phyloP scores from a whole-genome alignment of 2,113 vertebrate species.

The Lates calcarifer region DNA sequence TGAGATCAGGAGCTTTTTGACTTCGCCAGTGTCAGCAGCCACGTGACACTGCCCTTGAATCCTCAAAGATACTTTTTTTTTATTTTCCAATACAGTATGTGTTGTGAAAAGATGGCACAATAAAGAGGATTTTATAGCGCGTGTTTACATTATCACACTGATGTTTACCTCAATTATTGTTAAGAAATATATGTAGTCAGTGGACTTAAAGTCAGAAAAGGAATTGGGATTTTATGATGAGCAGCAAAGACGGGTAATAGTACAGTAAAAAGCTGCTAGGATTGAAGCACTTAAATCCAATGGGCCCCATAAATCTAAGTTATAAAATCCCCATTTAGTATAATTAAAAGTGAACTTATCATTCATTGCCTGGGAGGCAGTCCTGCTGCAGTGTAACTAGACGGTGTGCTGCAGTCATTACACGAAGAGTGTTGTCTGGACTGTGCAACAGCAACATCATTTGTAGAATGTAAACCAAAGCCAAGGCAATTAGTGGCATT shows the following conservation, averaged over 20 bases:
- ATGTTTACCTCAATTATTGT: conserved; percentile 17
- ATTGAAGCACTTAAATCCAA: conserved; percentile 27
- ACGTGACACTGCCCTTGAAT: neutral
- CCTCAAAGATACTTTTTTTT: neutral
- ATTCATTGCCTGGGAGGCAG: neutral
- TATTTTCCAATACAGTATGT: neutral
- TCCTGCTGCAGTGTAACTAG: neutral
- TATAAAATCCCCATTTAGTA: conserved; percentile 37
- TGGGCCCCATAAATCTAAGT: conserved; percentile 16
- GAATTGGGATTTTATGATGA: neutral
- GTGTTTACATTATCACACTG: neutral
- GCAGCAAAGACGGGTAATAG: neutral
- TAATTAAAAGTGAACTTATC: conserved; percentile 33
- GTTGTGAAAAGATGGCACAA: neutral
- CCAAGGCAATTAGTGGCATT: neutral
- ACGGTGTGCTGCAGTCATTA: neutral
- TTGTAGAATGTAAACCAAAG: neutral
- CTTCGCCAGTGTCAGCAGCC: neutral
- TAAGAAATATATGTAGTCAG: neutral
- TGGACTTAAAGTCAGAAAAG: neutral
- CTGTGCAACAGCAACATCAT: neutral
- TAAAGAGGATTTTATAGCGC: neutral
- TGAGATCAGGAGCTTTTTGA: neutral
- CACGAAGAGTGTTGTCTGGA: neutral
- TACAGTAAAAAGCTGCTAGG: neutral